Evolutionary conservation across 1,140 invertebrate genomes (phyloP).

Genomic region (Zaprionus kolodkinae): DNA sequence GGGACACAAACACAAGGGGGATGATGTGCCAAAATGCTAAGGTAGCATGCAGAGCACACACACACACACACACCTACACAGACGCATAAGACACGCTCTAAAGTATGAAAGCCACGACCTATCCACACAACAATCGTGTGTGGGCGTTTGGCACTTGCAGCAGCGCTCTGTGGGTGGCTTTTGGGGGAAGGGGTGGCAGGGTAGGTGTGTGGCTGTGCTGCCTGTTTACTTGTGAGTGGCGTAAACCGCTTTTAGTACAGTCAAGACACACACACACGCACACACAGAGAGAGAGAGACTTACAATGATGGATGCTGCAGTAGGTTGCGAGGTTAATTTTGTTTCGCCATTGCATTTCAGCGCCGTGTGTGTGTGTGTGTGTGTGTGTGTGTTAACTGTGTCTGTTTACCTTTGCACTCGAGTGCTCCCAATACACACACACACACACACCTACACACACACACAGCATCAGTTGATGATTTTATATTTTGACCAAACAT

Average conservation of each 20-base stretch:
- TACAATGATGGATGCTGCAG: constrained; percentile 58
- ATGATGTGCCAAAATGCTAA: constrained; percentile 40
- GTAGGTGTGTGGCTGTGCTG: constrained; percentile 15
- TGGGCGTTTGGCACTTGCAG: constrained; percentile 66
- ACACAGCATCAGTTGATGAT: constrained; percentile 40
- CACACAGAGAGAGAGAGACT: neutral
- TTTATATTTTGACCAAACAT: constrained; percentile 65
- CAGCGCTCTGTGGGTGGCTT: constrained; percentile 8
- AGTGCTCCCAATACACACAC: constrained; percentile 66
- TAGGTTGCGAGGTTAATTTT: constrained; percentile 77
- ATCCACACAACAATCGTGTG: constrained; percentile 81
- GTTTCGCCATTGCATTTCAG: constrained; percentile 68
- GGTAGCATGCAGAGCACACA: constrained; percentile 15
- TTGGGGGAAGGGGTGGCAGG: no score
- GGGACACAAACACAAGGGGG: neutral
- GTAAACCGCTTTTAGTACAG: constrained; percentile 78
- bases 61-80: neutral
- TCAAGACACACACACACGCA: constrained; percentile 36
- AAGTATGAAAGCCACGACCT: constrained; percentile 75
- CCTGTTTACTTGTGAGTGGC: constrained; percentile 73
- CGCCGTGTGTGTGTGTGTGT: neutral
- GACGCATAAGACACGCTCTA: constrained; percentile 31
- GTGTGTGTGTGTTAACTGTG: constrained; percentile 39
- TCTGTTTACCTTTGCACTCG: constrained; percentile 63
- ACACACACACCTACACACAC: neutral